phyloP scores from a whole-genome alignment of 2,797 vertebrate species.

The Rhynchotus rufescens region DNA sequence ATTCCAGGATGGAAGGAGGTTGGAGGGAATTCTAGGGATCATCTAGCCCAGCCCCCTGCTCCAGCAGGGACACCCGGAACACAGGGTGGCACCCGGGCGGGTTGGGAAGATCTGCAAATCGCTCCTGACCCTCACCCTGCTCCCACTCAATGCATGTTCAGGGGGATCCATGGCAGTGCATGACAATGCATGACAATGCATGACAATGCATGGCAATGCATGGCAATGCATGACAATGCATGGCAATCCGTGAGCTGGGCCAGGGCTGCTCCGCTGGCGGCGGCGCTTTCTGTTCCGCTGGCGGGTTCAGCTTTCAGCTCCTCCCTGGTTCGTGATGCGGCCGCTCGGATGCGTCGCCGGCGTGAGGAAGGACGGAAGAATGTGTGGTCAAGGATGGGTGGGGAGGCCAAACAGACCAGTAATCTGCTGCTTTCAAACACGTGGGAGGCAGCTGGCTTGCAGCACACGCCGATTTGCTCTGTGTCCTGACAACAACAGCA shows the following conservation, averaged over 20 bases:
- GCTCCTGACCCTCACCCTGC: too few species aligned
- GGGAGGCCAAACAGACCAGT: accelerated
- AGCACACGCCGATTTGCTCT: accelerated
- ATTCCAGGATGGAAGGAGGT: too few species aligned
- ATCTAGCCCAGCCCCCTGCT: too few species aligned
- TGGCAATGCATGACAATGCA: too few species aligned
- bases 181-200: too few species aligned
- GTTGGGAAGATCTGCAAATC: too few species aligned
- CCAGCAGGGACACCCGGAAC: too few species aligned
- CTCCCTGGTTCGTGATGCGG: accelerated
- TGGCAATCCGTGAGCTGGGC: background rate
- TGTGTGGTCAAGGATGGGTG: accelerated
- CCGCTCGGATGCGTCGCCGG: accelerated
- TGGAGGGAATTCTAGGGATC: too few species aligned
- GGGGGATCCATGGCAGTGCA: too few species aligned
- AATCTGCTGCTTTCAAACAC: background rate
- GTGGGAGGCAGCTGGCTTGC: background rate
- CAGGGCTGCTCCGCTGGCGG: background rate
- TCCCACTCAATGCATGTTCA: too few species aligned
- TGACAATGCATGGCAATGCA: too few species aligned
- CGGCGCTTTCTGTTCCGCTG: background rate
- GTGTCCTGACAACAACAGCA: accelerated
- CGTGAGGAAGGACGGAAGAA: background rate
- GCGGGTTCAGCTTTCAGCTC: background rate
- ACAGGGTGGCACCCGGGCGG: too few species aligned